These are phyloP conservation scores for Nycticorax nycticorax DNA, from an alignment of 2,113 vertebrate species.

Conservation along the genomic window DNA sequence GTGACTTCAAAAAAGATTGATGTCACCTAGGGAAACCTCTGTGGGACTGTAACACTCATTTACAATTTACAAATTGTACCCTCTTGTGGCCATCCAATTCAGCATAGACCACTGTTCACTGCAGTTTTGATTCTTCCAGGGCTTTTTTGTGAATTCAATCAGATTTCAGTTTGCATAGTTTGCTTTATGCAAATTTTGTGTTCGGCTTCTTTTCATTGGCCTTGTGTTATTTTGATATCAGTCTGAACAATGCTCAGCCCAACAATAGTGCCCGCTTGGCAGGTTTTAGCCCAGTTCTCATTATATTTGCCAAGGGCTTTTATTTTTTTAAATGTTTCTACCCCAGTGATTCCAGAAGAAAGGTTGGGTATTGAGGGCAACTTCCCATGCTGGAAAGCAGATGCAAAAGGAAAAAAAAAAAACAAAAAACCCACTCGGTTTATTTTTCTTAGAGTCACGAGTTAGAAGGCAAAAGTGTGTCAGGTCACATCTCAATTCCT, in stretches of 20 bases:
- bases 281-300: background rate
- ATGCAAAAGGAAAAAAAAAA: background rate
- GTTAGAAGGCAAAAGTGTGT: background rate
- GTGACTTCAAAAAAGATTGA: background rate
- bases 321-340: background rate
- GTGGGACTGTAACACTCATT: accelerated
- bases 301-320: background rate
- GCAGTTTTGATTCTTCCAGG: background rate
- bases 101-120: background rate
- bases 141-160: background rate
- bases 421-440: background rate
- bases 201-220: background rate
- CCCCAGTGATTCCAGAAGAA: background rate
- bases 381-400: background rate
- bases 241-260: background rate
- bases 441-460: background rate
- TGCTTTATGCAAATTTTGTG: background rate
- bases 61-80: conserved; percentile 29
- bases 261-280: background rate
- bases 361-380: background rate
- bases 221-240: background rate
- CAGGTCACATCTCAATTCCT: background rate
- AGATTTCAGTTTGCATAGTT: background rate
- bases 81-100: conserved; percentile 29
- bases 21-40: background rate